A percentile compares a stretch with the other conserved stretches of the same genome.
Conservation (phyloP, 2,888 invertebrate genomes). For the Drosophila testacea region DNA sequence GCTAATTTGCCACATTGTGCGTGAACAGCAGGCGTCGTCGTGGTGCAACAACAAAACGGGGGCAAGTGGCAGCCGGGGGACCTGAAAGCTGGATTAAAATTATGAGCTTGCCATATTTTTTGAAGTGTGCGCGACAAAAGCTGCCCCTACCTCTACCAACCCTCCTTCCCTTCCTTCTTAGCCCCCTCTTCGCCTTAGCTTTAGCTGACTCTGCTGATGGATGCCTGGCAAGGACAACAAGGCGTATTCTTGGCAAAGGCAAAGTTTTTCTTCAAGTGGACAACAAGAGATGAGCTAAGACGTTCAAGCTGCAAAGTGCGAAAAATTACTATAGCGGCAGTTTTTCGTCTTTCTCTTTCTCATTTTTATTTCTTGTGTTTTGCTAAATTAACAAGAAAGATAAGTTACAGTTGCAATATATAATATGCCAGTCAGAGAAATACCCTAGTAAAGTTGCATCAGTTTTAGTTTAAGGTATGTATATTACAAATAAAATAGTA, state of each 20-base stretch:
- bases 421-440: neutral
- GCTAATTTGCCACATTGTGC: constrained; percentile 80
- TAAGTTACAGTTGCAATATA: constrained; percentile 17
- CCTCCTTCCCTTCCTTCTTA: neutral
- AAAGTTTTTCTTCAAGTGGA: constrained; percentile 45
- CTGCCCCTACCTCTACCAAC: neutral
- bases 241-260: constrained; percentile 16
- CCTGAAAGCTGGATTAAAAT: constrained; percentile 72
- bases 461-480: too few relatives aligned
- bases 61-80: neutral
- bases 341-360: constrained; percentile 7
- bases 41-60: neutral
- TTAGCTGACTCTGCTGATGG: constrained; percentile 51
- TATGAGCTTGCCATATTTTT: constrained; percentile 80
- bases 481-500: too few relatives aligned
- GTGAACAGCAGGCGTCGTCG: constrained; percentile 51
- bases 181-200: neutral
- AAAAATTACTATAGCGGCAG: constrained; percentile 47
- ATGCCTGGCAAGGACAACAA: constrained; percentile 23
- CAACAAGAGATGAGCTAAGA: constrained; percentile 40
- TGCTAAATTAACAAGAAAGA: constrained; percentile 45
- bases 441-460: neutral
- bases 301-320: constrained; percentile 36
- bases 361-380: constrained; percentile 3
- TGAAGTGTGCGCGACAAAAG: constrained; percentile 58